These are phyloP conservation scores for Serranus cabrilla DNA, from an alignment of 2,797 vertebrate genomes.

Conservation along the genomic window DNA sequence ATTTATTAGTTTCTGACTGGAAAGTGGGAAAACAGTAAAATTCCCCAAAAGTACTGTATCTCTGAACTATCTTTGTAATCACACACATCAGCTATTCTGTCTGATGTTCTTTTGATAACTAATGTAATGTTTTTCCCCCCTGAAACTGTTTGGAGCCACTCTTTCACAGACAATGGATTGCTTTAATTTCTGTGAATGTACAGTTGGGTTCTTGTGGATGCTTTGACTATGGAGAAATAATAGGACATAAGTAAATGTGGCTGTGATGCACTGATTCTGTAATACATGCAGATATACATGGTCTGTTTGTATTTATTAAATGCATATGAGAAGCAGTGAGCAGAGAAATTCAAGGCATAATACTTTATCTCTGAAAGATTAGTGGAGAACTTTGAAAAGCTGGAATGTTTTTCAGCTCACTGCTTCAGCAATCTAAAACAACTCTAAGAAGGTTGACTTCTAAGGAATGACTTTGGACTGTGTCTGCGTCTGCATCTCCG, in stretches of 20 bases:
- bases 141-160: too few relatives aligned
- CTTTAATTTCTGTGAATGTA: not conserved
- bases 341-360: constrained; percentile 13
- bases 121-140: too few relatives aligned
- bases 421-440: constrained; percentile 51
- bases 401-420: constrained; percentile 31
- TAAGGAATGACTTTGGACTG: constrained; percentile 52
- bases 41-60: too few relatives aligned
- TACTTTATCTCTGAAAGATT: constrained; percentile 45
- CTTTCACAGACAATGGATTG: not conserved
- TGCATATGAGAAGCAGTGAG: constrained; percentile 5
- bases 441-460: constrained; percentile 45
- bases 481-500: constrained; percentile 49
- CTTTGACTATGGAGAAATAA: not conserved
- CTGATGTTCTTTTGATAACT: too few relatives aligned
- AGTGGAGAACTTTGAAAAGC: constrained; percentile 26
- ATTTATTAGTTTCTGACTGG: too few relatives aligned
- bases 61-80: too few relatives aligned
- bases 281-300: not conserved
- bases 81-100: too few relatives aligned
- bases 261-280: constrained; percentile 13
- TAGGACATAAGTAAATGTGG: not conserved
- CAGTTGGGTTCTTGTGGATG: not conserved
- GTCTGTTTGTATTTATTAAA: constrained; percentile 27
- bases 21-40: too few relatives aligned